phyloP scores from a whole-genome alignment of 2,797 vertebrate genomes.

The Dromococcyx pavoninus region DNA sequence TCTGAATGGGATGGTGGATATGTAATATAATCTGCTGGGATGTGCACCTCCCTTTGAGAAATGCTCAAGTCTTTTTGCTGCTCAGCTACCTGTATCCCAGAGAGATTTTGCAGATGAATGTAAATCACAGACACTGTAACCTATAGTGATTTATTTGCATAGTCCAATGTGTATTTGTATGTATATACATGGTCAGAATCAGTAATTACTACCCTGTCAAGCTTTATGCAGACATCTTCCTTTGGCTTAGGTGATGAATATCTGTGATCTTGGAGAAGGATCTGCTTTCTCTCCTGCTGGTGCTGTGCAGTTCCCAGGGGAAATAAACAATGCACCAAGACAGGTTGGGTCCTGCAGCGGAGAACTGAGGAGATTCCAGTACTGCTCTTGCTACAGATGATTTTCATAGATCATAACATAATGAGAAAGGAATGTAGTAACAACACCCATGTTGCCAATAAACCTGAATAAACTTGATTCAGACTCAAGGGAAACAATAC shows the following conservation, averaged over 20 bases:
- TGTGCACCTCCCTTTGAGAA: background rate
- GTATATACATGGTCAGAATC: background rate
- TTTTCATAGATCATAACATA: background rate
- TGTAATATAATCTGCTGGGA: background rate
- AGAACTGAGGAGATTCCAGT: background rate
- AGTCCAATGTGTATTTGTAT: background rate
- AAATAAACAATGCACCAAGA: conserved; percentile 5
- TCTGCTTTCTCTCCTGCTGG: background rate
- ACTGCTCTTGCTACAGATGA: background rate
- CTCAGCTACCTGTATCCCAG: background rate
- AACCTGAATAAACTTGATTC: background rate
- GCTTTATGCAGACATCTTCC: background rate
- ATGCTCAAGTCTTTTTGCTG: background rate
- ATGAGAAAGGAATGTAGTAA: conserved; percentile 4
- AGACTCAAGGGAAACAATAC: background rate
- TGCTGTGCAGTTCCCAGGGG: conserved; percentile 12
- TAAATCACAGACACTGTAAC: background rate
- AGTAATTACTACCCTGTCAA: background rate
- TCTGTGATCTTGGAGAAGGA: background rate
- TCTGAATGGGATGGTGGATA: background rate
- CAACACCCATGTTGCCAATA: conserved; percentile 2
- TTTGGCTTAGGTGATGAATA: background rate
- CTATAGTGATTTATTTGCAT: background rate
- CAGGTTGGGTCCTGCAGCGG: conserved; percentile 5
- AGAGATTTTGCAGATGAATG: background rate